Base-by-base conservation (phyloP, 2,797 vertebrate genomes). In the Anguilla anguilla region DNA sequence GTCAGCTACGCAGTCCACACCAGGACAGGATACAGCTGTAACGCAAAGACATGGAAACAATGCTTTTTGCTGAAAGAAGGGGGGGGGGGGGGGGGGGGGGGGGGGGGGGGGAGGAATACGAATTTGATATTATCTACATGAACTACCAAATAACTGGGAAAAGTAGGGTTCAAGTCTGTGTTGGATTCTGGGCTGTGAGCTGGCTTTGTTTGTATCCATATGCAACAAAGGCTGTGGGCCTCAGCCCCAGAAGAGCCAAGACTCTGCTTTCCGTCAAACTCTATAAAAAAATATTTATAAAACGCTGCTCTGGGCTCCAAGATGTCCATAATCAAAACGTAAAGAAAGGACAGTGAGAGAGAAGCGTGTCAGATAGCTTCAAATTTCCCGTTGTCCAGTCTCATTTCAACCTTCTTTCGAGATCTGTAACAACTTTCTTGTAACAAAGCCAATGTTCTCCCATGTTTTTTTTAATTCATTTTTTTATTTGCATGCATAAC, bases 1-100 rank as follows among this genome's bases (percentile, higher is more conserved):
- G 46, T 25, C 79, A 43, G 10, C 43, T 82, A 19, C 35, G 15
- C 15, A 19, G 43, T 82, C 19, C 79, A 82, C 46, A 10, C 79
- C 79, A 82, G 46, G 79, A 82, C 17, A 51, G 46, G 46, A 82
- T 49, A n/a, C 46, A 82, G 79, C 79, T 82, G 79, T 19, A 46
- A 11, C 43, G 19, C 46, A 82, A 10, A 51, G 79, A 51, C 28
- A 82, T 10, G 46, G 79, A n/a, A 82, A 51, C 46, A 82, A 25
- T 51, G 43, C 79, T n/a, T 6, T 82, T 35, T 51, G 0, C 46
- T 25, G 1, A 19, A 49, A 25, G 15, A 43, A 43, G 39, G 39
- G 39, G 39, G 39, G 39, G 35, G 1, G 35, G 35, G 3, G 6
- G 15, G 19, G 25, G 22, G n/a, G n/a, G n/a, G n/a, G 39, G 39